These are phyloP conservation scores for Lagocephalus sceleratus DNA, from an alignment of 2,797 vertebrate species.

Conservation along the genomic window DNA sequence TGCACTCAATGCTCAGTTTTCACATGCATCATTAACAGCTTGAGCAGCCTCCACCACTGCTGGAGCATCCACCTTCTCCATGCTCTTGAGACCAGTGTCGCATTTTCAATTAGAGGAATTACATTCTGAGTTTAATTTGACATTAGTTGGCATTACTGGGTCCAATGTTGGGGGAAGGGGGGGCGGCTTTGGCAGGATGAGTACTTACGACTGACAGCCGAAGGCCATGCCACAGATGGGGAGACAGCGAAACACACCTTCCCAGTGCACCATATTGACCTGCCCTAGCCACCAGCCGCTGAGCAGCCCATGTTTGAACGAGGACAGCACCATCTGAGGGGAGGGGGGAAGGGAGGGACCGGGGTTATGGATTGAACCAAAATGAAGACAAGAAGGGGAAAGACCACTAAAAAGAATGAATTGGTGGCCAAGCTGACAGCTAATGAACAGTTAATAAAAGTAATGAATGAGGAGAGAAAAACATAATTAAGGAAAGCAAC, in stretches of 20 bases:
- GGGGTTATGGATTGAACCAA: constrained; percentile 69
- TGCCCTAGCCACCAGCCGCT: constrained; percentile 88
- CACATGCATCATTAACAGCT: constrained; percentile 29
- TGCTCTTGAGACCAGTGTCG: constrained; percentile 14
- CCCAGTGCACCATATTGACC: constrained; percentile 89
- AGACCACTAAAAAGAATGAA: constrained; percentile 31
- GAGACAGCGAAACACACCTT: constrained; percentile 97
- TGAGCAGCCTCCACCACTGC: constrained; percentile 12
- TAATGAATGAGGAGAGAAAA: constrained; percentile 47
- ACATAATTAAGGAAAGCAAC: constrained; percentile 35
- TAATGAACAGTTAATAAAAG: constrained; percentile 38
- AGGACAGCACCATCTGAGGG: constrained; percentile 90
- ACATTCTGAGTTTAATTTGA: constrained; percentile 17
- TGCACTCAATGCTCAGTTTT: constrained; percentile 29
- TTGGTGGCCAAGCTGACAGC: constrained; percentile 41
- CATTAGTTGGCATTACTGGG: constrained; percentile 34
- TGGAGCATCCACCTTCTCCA: constrained; percentile 12
- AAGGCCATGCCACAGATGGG: constrained; percentile 99
- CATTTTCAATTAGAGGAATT: constrained; percentile 6
- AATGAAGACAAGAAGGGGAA: constrained; percentile 45
- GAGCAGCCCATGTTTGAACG: constrained; percentile 93
- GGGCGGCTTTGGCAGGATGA: background rate
- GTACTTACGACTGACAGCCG: constrained; percentile 99
- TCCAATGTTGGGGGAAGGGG: constrained; percentile 40
- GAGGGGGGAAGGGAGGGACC: constrained; percentile 35